Percentiles rank a stretch among this genome's conserved stretches.
Conservation (phyloP, 2,113 vertebrate genomes). For the Machaerirhynchus nigripectus region DNA sequence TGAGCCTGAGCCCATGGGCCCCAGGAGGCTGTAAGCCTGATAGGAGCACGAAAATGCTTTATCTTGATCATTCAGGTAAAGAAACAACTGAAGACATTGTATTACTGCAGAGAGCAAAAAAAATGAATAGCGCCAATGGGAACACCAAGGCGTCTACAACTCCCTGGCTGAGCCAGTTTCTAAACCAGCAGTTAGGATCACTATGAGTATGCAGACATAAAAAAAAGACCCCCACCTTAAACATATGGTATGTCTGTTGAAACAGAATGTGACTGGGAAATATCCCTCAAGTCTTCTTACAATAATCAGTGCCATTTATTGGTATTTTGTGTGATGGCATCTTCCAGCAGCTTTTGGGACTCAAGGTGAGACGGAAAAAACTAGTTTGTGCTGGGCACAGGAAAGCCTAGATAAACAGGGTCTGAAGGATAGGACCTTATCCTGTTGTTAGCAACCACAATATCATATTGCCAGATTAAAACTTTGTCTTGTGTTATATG, state of each 20-base stretch:
- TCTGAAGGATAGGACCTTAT: neutral
- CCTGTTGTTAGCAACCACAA: neutral
- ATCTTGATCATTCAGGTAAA: constrained; percentile 38
- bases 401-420: neutral
- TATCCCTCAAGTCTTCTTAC: neutral
- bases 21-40: neutral
- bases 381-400: neutral
- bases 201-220: neutral
- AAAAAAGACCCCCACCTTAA: neutral
- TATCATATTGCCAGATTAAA: neutral
- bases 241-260: neutral
- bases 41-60: neutral
- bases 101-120: neutral
- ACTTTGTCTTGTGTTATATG: neutral
- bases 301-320: neutral
- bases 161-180: neutral
- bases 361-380: neutral
- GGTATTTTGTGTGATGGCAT: neutral
- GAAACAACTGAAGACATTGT: constrained; percentile 18
- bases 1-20: neutral
- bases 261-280: neutral
- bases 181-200: neutral
- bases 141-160: neutral
- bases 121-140: neutral
- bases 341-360: neutral